A percentile compares a stretch with the other conserved stretches of the same genome.
These are phyloP conservation scores for Cynocephalus volans DNA, from an alignment of 2,113 vertebrate genomes.

Conservation along the genomic window DNA sequence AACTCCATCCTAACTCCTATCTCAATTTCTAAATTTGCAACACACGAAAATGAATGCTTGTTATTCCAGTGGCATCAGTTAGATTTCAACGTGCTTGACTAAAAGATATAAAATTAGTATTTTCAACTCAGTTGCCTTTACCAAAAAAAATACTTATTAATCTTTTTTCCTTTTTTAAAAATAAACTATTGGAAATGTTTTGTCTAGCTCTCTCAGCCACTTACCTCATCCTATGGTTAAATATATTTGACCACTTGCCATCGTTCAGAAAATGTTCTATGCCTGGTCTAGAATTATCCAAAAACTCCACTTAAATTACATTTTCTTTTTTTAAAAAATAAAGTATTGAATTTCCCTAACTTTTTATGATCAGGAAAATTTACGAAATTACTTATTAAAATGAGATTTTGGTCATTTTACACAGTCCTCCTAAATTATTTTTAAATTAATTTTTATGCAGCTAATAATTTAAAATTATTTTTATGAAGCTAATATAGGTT, in stretches of 20 bases:
- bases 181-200: not conserved
- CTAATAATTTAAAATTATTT: slow-evolving; percentile 65
- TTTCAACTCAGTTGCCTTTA: slow-evolving; percentile 31
- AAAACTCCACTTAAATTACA: slow-evolving; percentile 29
- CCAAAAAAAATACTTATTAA: not conserved
- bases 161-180: not conserved
- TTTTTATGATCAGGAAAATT: slow-evolving; percentile 52
- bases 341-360: slow-evolving; percentile 40
- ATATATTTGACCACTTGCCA: not conserved
- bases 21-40: slow-evolving; percentile 51
- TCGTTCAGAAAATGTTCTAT: slow-evolving; percentile 1
- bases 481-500: slow-evolving; percentile 45
- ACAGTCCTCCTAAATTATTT: slow-evolving; percentile 39
- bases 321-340: slow-evolving; percentile 46
- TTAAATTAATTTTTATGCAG: slow-evolving; percentile 58
- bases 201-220: not conserved
- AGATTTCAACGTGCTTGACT: not conserved
- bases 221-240: not conserved
- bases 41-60: not conserved
- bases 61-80: not conserved
- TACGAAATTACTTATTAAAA: slow-evolving; percentile 63
- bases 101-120: not conserved
- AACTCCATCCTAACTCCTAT: not conserved
- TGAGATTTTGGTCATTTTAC: slow-evolving; percentile 34
- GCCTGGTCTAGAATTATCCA: not conserved